A percentile compares a stretch with the other conserved stretches of the same genome.
Evolutionary conservation across 2,113 vertebrate species (phyloP).

Genomic region (Craseonycteris thonglongyai): DNA sequence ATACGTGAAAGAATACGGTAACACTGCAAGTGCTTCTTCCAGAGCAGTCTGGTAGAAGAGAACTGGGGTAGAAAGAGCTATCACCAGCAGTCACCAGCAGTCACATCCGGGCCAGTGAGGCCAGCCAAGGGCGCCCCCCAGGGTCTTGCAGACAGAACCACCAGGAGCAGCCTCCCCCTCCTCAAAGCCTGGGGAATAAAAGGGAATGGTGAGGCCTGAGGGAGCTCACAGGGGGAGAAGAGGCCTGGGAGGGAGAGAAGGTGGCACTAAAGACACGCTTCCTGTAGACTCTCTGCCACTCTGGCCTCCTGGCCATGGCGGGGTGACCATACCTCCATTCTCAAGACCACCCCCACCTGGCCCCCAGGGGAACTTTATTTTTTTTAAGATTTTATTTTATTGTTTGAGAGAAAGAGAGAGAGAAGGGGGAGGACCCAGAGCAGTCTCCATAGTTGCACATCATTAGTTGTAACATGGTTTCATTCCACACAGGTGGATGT

Average conservation of each 20-base stretch:
- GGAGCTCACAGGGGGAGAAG: not conserved
- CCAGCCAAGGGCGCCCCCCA: not conserved
- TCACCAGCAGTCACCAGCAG: too few relatives aligned
- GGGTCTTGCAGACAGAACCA: not conserved
- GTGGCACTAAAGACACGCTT: not conserved
- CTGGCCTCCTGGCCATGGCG: not conserved
- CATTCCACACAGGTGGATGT: too few relatives aligned
- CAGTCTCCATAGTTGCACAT: too few relatives aligned
- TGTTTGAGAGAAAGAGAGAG: too few relatives aligned
- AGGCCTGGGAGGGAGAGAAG: not conserved
- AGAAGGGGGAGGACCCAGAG: too few relatives aligned
- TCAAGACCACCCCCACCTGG: not conserved
- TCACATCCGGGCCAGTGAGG: not conserved
- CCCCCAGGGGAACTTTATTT: not conserved
- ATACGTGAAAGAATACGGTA: too few relatives aligned
- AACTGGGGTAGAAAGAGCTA: not conserved
- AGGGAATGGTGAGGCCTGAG: not conserved
- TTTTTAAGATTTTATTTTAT: too few relatives aligned
- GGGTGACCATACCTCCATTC: not conserved
- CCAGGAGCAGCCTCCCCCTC: not conserved
- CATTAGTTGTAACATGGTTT: too few relatives aligned
- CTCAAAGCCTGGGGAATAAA: not conserved
- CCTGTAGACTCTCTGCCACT: too few relatives aligned
- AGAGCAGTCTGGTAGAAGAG: not conserved
- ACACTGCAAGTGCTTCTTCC: not conserved